These are phyloP conservation scores for Rhorus exstirpatorius DNA, from an alignment of 2,888 invertebrate species.

Conservation along the genomic window DNA sequence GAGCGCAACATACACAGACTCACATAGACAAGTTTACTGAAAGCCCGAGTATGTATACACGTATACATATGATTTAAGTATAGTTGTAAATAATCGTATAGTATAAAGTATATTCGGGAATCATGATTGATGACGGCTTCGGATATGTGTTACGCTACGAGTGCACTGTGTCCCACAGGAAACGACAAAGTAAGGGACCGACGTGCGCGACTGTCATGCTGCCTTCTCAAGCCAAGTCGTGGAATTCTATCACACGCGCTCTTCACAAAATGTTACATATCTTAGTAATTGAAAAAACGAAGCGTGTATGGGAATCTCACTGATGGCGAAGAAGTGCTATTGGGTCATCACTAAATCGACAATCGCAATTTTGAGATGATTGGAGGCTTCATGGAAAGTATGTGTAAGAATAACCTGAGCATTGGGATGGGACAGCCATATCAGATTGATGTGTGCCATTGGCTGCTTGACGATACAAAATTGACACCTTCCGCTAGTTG, in stretches of 20 bases:
- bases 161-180: constrained; percentile 50
- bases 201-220: neutral
- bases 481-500: neutral
- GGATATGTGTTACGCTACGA: constrained; percentile 70
- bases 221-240: constrained; percentile 45
- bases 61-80: neutral
- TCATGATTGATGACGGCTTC: constrained; percentile 81
- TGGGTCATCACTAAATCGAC: no score
- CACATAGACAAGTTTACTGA: constrained; percentile 48
- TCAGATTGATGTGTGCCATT: neutral
- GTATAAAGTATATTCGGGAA: constrained; percentile 72
- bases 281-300: no score
- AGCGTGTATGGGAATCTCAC: no score
- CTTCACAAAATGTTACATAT: neutral
- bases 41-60: constrained; percentile 32
- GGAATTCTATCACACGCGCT: constrained; percentile 45
- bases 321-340: no score
- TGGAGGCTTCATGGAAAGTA: no score
- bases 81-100: constrained; percentile 5
- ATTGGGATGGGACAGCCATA: neutral
- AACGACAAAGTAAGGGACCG: neutral
- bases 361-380: no score
- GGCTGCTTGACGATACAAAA: neutral
- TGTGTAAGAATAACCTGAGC: no score
- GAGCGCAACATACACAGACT: constrained; percentile 48